These are phyloP conservation scores for Mus caroli DNA, from an alignment of 2,797 vertebrate species.

Conservation along the genomic window DNA sequence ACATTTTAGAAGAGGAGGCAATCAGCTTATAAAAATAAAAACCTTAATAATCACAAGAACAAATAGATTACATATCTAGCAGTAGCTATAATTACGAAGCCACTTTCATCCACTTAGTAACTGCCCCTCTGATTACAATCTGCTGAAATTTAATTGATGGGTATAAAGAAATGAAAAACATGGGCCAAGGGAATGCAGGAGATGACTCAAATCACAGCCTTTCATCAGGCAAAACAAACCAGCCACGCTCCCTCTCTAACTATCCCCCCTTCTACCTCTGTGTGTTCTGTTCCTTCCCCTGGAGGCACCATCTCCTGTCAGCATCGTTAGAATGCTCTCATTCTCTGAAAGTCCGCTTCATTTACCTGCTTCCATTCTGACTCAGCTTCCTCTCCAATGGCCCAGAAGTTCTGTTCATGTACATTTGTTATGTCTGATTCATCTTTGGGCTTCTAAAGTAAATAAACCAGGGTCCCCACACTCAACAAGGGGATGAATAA, in stretches of 20 bases:
- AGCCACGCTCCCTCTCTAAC: background rate
- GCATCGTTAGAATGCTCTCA: background rate
- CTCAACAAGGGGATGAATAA: background rate
- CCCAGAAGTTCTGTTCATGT: background rate
- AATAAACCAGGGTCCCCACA: background rate
- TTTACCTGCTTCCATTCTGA: background rate
- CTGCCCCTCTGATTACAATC: constrained; percentile 48
- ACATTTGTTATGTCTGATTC: background rate
- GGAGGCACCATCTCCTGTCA: background rate
- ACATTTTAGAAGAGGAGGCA: constrained; percentile 44
- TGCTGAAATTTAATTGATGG: constrained; percentile 66
- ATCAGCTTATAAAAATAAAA: constrained; percentile 66
- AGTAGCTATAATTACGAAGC: constrained; percentile 51
- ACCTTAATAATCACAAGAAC: constrained; percentile 54
- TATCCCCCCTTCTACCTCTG: background rate
- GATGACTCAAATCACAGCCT: background rate
- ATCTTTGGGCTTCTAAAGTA: constrained; percentile 7
- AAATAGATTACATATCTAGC: constrained; percentile 28
- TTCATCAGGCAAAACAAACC: background rate
- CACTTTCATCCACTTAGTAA: constrained; percentile 1
- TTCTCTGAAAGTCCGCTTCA: background rate
- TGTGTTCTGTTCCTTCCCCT: background rate
- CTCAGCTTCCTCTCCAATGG: background rate
- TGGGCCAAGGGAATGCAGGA: background rate
- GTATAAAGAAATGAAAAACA: constrained; percentile 43